These are phyloP conservation scores for Zaprionus nigranus DNA, from an alignment of 1,140 invertebrate genomes.

Conservation along the genomic window DNA sequence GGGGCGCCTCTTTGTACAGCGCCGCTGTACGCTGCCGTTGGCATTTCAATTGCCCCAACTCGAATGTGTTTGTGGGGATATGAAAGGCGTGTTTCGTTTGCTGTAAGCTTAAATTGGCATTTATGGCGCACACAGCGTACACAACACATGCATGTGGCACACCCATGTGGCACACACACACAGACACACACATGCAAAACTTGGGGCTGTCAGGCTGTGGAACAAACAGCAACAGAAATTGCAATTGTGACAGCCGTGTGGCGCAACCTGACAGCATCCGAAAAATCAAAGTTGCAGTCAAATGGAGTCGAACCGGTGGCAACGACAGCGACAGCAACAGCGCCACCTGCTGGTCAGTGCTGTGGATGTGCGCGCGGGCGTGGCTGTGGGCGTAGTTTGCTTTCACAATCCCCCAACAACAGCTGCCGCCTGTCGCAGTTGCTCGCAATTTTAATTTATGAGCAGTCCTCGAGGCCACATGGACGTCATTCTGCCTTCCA, in stretches of 20 bases:
- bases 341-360: neutral
- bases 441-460: constrained; percentile 48
- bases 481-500: neutral
- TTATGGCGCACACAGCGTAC: constrained; percentile 52
- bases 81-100: constrained; percentile 26
- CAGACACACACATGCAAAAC: constrained; percentile 10
- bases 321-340: no score
- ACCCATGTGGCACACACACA: neutral
- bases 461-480: constrained; percentile 42
- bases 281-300: constrained; percentile 44
- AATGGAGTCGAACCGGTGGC: constrained; percentile 20
- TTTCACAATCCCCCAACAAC: neutral
- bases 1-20: constrained; percentile 5
- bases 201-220: constrained; percentile 37
- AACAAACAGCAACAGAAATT: constrained; percentile 65
- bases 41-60: constrained; percentile 41
- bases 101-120: constrained; percentile 59
- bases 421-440: constrained; percentile 17
- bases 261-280: constrained; percentile 29
- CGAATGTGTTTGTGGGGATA: constrained; percentile 23
- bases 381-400: neutral
- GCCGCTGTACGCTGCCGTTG: constrained; percentile 15
- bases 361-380: neutral
- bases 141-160: constrained; percentile 3
- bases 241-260: constrained; percentile 34